Evolutionary conservation across 2,888 invertebrate species (phyloP), one percentile per base, ranked within the genome.

Genomic region (Gari tellinella): DNA sequence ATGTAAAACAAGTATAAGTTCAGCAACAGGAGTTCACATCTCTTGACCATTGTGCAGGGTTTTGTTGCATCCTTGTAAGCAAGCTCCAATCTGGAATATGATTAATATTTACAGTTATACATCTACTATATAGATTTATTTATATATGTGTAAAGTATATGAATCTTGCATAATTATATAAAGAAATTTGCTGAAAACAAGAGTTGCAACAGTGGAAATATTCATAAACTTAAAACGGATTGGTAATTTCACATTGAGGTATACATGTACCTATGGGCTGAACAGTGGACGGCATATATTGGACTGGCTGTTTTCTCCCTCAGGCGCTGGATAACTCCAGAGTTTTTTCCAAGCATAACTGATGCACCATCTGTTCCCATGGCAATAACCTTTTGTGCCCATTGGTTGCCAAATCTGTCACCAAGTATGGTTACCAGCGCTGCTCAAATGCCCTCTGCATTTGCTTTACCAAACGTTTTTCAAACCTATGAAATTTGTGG

Each of bases 1-100:
- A 61, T 72, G 61, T 72, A 72, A 31, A 72, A 72, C 10, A 72
- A n/a, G 38, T 64, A 70, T 1, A 70, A n/a, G 38, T 70, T 70
- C 0, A 70, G 48, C 14, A 70, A 38, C 25, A 72, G 48, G 0
- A 25, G 17, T 7, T 72, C 72, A 49, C 65, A 65, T 26, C 40
- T 55, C 43, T 56, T 37, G 21, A 17, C 26, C 7, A 49, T 2
- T 14, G 40, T 51, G 2, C 25, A 5, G 2, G 17, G 14, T 37
- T 72, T 72, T 0, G 49, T 49, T 1, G 64, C 70, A 60, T 72
- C 70, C 21, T 65, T 72, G 48, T 53, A 60, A 14, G 60, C 45
- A 0, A 65, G 49, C 17, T 72, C 65, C 10, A 65, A 15, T 17
- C 65, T 65, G 48, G 10, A 23, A 58, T 12, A 21, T 23, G 12